Percentiles rank a stretch among this genome's conserved stretches.
phyloP scores from a whole-genome alignment of 2,113 vertebrate genomes.

The Tursiops truncatus region DNA sequence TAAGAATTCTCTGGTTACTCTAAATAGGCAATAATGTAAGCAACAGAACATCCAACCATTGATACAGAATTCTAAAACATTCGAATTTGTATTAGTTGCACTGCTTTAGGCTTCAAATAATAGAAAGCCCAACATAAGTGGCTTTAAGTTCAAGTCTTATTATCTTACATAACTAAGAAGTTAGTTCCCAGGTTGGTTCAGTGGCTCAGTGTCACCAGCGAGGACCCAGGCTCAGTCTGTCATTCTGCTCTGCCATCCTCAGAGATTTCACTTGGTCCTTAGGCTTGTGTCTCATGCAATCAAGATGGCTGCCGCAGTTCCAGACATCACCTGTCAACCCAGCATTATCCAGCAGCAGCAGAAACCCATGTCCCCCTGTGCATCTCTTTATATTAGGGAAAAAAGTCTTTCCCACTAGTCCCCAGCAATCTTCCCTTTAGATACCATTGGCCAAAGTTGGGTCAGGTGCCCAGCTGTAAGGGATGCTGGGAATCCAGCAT shows the following conservation, averaged over 20 bases:
- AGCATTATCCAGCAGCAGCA: background rate
- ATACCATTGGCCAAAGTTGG: background rate
- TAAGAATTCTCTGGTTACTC: background rate
- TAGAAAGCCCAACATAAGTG: background rate
- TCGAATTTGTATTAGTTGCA: background rate
- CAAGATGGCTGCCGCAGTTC: background rate
- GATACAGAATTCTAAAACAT: background rate
- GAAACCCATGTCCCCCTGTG: background rate
- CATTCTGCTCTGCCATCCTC: background rate
- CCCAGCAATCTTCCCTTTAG: background rate
- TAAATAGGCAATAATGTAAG: background rate
- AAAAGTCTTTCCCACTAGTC: background rate
- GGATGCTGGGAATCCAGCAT: background rate
- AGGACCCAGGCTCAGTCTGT: background rate
- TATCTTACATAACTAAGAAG: background rate
- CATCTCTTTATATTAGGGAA: background rate
- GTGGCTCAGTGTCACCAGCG: background rate
- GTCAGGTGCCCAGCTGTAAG: background rate
- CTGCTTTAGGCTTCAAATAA: background rate
- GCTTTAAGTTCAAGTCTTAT: background rate
- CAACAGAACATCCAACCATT: background rate
- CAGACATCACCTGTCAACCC: background rate
- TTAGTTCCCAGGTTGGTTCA: background rate
- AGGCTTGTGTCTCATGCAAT: background rate
- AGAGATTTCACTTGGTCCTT: background rate